Base-by-base conservation (phyloP, 1,140 invertebrate genomes). In the Drosophila pachea region DNA sequence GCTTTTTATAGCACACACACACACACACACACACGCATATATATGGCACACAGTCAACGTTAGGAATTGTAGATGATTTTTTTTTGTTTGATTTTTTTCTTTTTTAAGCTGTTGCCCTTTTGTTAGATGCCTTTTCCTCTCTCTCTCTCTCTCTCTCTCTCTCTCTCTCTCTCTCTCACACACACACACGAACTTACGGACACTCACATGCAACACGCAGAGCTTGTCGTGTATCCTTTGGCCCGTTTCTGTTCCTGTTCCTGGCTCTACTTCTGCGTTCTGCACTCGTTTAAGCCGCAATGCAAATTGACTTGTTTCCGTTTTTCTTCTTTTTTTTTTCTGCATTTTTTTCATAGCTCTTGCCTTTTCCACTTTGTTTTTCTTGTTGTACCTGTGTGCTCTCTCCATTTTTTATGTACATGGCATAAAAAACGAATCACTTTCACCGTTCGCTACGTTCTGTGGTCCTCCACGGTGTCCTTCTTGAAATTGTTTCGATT, bases 231-330 rank as follows among this genome's bases (percentile, higher is more conserved):
- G 40, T 47, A 48, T 70, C 62, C 48, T 70, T 58, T 66, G 50
- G 50, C 45, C 52, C 45, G 12, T 58, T 65, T 59, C 54, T 48
- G 60, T 56, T 69, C 14, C 53, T 52, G 45, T 53, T 69, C 12
- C 66, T 50, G 60, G 43, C 55, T 40, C n/a, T 52, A 14, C 59
- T 49, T 60, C 59, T 68, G 67, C 36, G 53, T 29, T 69, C 50
- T 73, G 68, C 65, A 69, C 63, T 78, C 78, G 73, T 67, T 76
- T 83, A 84, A 83, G 79, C 79, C 79, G 79, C 79, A 83, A 79
- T 83, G 79, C 79, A 83, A 83, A 83, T 83, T 83, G 79, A 84
- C 79, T 83, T 83, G 79, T 76, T 83, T 83, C 79, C 79, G 65
- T 73, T 78, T 62, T 70, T 72, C 48, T 8, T 55, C 45, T 35